Evolutionary conservation across 2,797 vertebrate species (phyloP), one percentile per base, ranked within the genome.

Genomic region (Peromyscus eremicus): DNA sequence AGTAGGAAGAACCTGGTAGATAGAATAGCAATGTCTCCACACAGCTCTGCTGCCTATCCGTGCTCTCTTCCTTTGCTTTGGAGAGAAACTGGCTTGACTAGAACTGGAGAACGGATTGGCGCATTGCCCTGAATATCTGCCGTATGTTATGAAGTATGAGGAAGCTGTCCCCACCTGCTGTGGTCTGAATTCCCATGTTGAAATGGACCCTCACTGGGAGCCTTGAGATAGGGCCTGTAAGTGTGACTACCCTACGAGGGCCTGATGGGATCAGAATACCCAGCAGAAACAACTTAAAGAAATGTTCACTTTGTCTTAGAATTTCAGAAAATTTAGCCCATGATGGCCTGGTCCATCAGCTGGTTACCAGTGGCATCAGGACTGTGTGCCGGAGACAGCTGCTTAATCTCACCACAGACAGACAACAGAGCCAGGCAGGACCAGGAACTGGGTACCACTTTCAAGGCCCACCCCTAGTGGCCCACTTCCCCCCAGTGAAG

Each of bases 1-100:
- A 17, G 13, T 43, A 16, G n/a, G 29, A 32, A 83, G 55, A 12
- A 71, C 52, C 40, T 32, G 32, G 70, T 19, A 9, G 10, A 0
- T 0, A 4, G 68, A 34, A 14, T 12, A 49, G 13, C n/a, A 10
- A 16, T 37, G 37, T 60, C 52, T 46, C 21, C 34, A 0, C 27
- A 11, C 43, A 25, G 17, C 34, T 62, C 82, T 4, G 0, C 43
- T 46, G 23, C n/a, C 79, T 34, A 4, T 14, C 13, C 82, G 14
- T 23, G 27, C 46, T 34, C 32, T 87, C 27, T 14, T 37, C 6
- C 64, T 66, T 68, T 19, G 7, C 16, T 49, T 34, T 25, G 46
- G 37, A 57, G 23, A 90, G n/a, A 82, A 77, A 40, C 13, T 19
- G 17, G 19, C 52, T 66, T 49, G 68, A 16, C n/a, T 81, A 2